Conservation (phyloP, 35 echinoderm and acorn worm genomes). For the Diadema setosum region DNA sequence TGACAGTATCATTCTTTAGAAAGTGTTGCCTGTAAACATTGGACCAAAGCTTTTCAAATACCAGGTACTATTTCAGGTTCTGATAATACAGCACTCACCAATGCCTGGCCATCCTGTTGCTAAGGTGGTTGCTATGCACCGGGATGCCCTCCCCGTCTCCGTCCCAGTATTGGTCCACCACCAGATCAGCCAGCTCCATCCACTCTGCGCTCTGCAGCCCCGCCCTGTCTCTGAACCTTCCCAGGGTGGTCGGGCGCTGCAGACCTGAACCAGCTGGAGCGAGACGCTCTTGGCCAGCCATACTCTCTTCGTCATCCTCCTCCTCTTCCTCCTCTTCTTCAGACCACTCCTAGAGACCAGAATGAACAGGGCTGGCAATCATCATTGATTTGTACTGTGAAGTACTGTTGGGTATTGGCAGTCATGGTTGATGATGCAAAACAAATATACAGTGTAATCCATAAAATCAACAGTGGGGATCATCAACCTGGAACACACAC, state of each 20-base stretch:
- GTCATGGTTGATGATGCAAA: no score
- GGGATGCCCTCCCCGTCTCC: slow-evolving; percentile 12
- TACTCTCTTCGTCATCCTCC: not conserved
- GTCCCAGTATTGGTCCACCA: slow-evolving; percentile 67
- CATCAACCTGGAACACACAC: no score
- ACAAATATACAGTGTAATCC: no score
- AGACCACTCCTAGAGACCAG: slow-evolving; percentile 64
- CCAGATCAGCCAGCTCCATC: slow-evolving; percentile 40
- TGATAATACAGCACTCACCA: slow-evolving; percentile 34
- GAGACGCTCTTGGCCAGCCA: not conserved
- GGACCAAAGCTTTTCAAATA: no score
- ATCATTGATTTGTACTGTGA: no score
- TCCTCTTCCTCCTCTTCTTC: slow-evolving; percentile 51
- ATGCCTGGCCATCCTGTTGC: not conserved
- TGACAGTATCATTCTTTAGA: no score
- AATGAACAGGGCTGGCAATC: no score
- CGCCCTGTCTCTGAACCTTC: not conserved
- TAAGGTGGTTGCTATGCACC: slow-evolving; percentile 10
- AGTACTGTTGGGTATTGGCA: no score
- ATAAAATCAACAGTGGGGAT: no score
- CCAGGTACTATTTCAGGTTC: not conserved
- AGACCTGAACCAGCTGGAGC: not conserved
- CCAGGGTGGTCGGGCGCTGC: not conserved
- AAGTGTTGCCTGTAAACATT: no score
- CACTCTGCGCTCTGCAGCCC: not conserved